Conservation (phyloP, 2,113 vertebrate species). For the Urocynchramus pylzowi region DNA sequence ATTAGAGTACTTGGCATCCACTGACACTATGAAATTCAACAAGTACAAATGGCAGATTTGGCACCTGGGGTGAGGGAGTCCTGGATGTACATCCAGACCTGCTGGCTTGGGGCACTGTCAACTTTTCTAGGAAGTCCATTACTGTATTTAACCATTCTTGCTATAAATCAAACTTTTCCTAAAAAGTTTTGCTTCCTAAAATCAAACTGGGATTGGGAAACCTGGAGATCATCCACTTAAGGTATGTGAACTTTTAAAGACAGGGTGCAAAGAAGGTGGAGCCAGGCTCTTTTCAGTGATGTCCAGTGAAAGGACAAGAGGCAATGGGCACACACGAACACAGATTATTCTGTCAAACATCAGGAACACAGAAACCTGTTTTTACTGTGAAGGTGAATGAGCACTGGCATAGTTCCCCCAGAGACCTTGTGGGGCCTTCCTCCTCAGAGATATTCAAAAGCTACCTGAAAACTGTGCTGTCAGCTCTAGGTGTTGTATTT, state of each 20-base stretch:
- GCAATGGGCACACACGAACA: not conserved
- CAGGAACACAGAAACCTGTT: not conserved
- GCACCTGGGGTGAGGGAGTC: not conserved
- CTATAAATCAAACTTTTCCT: too few species aligned
- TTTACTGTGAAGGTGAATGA: not conserved
- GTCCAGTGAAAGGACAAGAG: not conserved
- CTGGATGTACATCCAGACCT: not conserved
- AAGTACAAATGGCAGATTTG: not conserved
- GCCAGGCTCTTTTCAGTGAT: not conserved
- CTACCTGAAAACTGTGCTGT: too few species aligned
- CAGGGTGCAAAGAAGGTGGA: not conserved
- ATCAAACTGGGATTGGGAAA: not conserved
- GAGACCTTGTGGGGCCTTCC: not conserved
- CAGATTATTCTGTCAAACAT: not conserved
- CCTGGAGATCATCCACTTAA: too few species aligned
- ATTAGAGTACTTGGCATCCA: not conserved
- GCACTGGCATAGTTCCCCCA: too few species aligned
- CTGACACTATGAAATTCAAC: not conserved
- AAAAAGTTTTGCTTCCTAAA: not conserved
- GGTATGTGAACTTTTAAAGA: not conserved
- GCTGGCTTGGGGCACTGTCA: too few species aligned
- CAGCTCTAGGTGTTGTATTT: too few species aligned
- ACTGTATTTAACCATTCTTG: not conserved
- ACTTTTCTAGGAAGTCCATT: too few species aligned
- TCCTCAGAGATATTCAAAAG: not conserved